These are phyloP conservation scores for Recurvirostra avosetta DNA, from an alignment of 2,113 vertebrate species.

Conservation along the genomic window DNA sequence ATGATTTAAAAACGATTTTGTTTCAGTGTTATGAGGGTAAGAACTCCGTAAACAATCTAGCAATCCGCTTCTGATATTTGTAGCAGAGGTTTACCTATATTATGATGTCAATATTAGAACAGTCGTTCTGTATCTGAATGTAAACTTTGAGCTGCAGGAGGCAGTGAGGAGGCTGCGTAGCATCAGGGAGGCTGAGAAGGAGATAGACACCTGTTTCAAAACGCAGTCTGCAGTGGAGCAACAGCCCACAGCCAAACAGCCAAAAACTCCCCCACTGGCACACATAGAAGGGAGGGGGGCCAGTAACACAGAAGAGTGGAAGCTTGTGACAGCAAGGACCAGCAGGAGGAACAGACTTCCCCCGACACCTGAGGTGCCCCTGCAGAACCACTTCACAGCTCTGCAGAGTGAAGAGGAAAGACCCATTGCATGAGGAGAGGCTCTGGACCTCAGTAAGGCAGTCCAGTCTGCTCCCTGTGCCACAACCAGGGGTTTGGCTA, in stretches of 20 bases:
- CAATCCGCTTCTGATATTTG: background rate
- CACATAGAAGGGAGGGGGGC: no score
- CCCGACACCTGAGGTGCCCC: no score
- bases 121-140: background rate
- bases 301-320: no score
- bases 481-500: background rate
- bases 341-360: no score
- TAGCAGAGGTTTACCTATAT: background rate
- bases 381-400: no score
- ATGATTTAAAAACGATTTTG: background rate
- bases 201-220: no score
- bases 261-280: no score
- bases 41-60: background rate
- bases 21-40: background rate
- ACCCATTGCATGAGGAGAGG: background rate
- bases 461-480: background rate
- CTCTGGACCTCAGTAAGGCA: background rate
- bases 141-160: background rate
- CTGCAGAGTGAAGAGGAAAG: background rate
- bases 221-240: no score
- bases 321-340: no score
- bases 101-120: background rate
- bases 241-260: no score
- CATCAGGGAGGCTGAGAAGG: no score
- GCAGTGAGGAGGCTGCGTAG: no score